Base-by-base conservation (phyloP, 2,797 vertebrate genomes). In the Corythornis leucogaster region DNA sequence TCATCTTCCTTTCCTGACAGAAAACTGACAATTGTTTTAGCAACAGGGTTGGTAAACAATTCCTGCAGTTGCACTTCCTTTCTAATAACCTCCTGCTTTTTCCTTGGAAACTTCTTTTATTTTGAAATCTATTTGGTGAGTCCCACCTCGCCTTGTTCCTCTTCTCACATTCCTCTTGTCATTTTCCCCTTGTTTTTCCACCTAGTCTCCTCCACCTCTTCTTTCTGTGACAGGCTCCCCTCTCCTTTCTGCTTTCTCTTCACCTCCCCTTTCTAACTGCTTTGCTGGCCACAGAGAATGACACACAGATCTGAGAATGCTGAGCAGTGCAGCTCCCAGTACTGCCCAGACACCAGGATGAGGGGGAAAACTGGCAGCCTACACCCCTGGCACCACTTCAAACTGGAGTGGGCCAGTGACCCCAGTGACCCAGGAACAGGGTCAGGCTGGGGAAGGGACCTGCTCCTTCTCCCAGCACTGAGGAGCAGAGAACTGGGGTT, bases 301-400 rank as follows among this genome's bases (percentile, higher is more conserved):
- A 40, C 12, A 1, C 2, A 31, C 66, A 45, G 53, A 12, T 13
- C 18, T 8, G 12, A 26, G 46, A 2, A 4, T 2, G 15, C 26
- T 11, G 22, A 2, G 18, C 67, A 51, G 12, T 2, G 2, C 46
- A 84, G 20, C 50, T 76, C 38, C n/a, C 11, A 30, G n/a, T 16
- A 7, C 24, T 0, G 1, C 42, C 22, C 57, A 38, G 63, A 24
- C 19, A 31, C 12, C 0, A 22, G 35, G 17, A 26, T 48, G 45
- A 38, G 15, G 25, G n/a, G 19, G 5, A 24, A 55, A 25, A 33
- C 12, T 0, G 0, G 5, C 69, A 70, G 2, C 19, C n/a, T 58
- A 7, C 22, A 14, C 24, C 14, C 3, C 24, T 6, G 28, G 31
- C 13, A 50, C 12, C 20, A 22, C 28, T 12, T 43, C 24, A 9